Evolutionary conservation across 2,888 invertebrate species (phyloP), one percentile per base, ranked within the genome.

Genomic region (Drosophila nr. perissopoda): DNA sequence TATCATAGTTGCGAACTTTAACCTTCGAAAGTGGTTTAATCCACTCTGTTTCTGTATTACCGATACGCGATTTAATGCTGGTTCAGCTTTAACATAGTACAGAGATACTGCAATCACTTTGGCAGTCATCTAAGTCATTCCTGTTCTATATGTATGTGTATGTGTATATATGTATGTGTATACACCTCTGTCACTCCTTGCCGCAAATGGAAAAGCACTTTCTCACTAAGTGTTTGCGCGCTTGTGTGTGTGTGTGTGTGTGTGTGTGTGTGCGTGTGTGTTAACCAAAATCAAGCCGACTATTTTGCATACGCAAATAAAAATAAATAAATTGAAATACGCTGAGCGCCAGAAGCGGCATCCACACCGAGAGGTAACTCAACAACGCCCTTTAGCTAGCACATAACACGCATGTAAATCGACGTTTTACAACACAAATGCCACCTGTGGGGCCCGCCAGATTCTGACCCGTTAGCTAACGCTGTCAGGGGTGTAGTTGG

Each of bases 261-360:
- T 21, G 53, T 34, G 21, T 52, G 45, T 49, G 52, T 52, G 25
- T 21, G 42, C 59, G 45, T 64, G 62, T 67, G 60, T 70, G 72
- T 63, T 73, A 72, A 70, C 86, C 83, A 80, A 88, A 85, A 83
- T 86, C 89, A 87, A 84, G 77, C 79, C 78, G 78, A 84, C 78
- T 87, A 87, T 82, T 86, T 86, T 86, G 89, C 85, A 86, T 89
- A 86, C 69, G 80, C 73, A 89, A 86, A 86, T 84, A 86, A 87
- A 89, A 87, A 78, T 85, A 89, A 82, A 87, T 89, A 86, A 86
- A 86, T 86, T 86, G 89, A 89, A 86, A 86, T 80, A 73, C 76
- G 58, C 67, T 78, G 76, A 67, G 81, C 53, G 54, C 68, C 59
- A 34, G 57, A 18, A 29, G 33, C 40, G 27, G 49, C 38, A 34